A percentile compares a stretch with the other conserved stretches of the same genome.
Conservation (phyloP, 2,113 vertebrate species). For the Leptobrachium ailaonicum region DNA sequence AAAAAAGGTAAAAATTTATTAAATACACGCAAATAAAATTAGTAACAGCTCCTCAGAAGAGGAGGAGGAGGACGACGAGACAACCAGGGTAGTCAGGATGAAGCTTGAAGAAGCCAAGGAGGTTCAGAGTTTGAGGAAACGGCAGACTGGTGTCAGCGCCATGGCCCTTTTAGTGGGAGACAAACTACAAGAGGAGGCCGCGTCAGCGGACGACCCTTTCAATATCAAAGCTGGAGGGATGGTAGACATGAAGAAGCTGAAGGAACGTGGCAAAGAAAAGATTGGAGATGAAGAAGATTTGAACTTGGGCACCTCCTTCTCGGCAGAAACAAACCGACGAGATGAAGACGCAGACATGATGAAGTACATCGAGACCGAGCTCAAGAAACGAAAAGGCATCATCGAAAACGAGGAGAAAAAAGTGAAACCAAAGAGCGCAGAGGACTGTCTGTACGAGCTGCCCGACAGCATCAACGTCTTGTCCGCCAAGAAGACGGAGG, state of each 20-base stretch:
- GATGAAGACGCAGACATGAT: slow-evolving; percentile 99
- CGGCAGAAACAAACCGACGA: slow-evolving; percentile 93
- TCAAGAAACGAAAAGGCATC: slow-evolving; percentile 93
- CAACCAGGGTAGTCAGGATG: slow-evolving; percentile 84
- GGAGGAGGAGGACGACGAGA: slow-evolving; percentile 74
- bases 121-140: slow-evolving; percentile 85
- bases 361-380: slow-evolving; percentile 98
- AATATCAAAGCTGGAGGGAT: slow-evolving; percentile 93
- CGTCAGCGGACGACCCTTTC: slow-evolving; percentile 87
- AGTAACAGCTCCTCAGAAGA: too few species aligned
- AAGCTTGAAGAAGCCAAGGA: slow-evolving; percentile 93
- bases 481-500: slow-evolving; percentile 95
- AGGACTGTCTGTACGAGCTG: slow-evolving; percentile 91
- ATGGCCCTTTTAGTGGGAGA: slow-evolving; percentile 89
- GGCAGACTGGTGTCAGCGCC: slow-evolving; percentile 90
- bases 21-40: too few species aligned
- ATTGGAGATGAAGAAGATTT: slow-evolving; percentile 91
- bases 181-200: slow-evolving; percentile 79
- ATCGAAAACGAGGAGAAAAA: slow-evolving; percentile 90
- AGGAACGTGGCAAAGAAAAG: slow-evolving; percentile 88
- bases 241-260: slow-evolving; percentile 97
- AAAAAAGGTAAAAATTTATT: too few species aligned
- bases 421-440: slow-evolving; percentile 88
- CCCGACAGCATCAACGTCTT: slow-evolving; percentile 92
- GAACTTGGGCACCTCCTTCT: slow-evolving; percentile 93